Percentiles rank a stretch among this genome's conserved stretches.
These are phyloP conservation scores for Tubulanus polymorphus DNA, from an alignment of 2,888 invertebrate genomes.

Conservation along the genomic window DNA sequence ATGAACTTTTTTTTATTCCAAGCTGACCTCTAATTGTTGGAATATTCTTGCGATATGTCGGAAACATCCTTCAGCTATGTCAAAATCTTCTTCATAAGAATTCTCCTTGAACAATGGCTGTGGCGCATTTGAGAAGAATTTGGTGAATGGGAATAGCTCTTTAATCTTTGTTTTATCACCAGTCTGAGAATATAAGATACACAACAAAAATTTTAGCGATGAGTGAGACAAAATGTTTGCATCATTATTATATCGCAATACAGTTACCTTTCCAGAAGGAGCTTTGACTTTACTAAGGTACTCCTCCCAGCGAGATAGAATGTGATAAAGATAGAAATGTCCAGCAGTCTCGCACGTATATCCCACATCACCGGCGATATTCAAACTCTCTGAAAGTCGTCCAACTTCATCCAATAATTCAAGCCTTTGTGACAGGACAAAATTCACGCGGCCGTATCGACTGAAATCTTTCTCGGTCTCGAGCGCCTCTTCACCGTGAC, in stretches of 20 bases:
- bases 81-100: slow-evolving; percentile 75
- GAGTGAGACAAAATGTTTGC: no score
- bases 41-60: slow-evolving; percentile 92
- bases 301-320: slow-evolving; percentile 87
- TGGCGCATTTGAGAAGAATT: slow-evolving; percentile 89
- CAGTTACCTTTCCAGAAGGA: slow-evolving; percentile 42
- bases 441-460: slow-evolving; percentile 96
- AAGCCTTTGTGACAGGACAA: slow-evolving; percentile 88
- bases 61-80: slow-evolving; percentile 89
- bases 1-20: no score
- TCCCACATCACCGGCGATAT: slow-evolving; percentile 52
- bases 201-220: no score
- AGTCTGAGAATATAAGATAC: slow-evolving; percentile 23
- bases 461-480: slow-evolving; percentile 99
- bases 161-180: slow-evolving; percentile 31
- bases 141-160: slow-evolving; percentile 86
- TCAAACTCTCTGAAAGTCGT: slow-evolving; percentile 79
- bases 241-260: background rate
- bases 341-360: slow-evolving; percentile 99
- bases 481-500: slow-evolving; percentile 96
- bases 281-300: slow-evolving; percentile 66
- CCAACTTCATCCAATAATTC: slow-evolving; percentile 84
- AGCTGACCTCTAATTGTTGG: slow-evolving; percentile 74
- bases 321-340: slow-evolving; percentile 93
- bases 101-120: slow-evolving; percentile 82